These are phyloP conservation scores for Acrobasis consociella DNA, from an alignment of 2,888 invertebrate species.

Conservation along the genomic window DNA sequence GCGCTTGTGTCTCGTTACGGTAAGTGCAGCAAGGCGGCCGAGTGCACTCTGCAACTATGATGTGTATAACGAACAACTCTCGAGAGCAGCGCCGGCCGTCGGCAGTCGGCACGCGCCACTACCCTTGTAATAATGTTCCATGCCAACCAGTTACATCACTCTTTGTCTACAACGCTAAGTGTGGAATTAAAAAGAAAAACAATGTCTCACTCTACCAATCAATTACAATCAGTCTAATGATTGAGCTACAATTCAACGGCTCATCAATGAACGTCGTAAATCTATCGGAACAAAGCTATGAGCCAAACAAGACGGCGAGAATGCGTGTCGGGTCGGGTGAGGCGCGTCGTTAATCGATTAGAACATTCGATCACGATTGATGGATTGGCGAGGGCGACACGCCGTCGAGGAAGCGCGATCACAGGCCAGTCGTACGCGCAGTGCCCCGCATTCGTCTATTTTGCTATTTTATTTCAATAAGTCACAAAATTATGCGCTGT, in stretches of 20 bases:
- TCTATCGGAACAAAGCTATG: constrained; percentile 46
- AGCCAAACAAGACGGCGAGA: constrained; percentile 53
- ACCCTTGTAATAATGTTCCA: constrained; percentile 45
- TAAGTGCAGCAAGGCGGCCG: constrained; percentile 63
- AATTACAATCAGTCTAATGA: constrained; percentile 9
- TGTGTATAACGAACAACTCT: constrained; percentile 75
- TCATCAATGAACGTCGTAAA: constrained; percentile 30
- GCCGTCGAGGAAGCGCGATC: constrained; percentile 57
- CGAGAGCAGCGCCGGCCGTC: constrained; percentile 57
- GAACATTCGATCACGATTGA: constrained; percentile 73
- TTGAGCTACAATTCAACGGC: constrained; percentile 1
- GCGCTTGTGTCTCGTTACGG: constrained; percentile 69
- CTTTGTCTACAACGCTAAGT: not conserved
- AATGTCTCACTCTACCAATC: not conserved
- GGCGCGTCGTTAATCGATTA: constrained; percentile 68
- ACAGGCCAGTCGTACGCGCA: constrained; percentile 56
- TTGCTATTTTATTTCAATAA: constrained; percentile 55
- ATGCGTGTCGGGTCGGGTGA: constrained; percentile 53
- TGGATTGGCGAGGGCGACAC: constrained; percentile 73
- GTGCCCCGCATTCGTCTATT: constrained; percentile 55
- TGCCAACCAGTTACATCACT: constrained; percentile 20
- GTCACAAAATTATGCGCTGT: not conserved
- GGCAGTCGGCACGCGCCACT: constrained; percentile 61
- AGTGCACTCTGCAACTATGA: constrained; percentile 72
- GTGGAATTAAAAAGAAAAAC: not conserved